phyloP scores from a whole-genome alignment of 2,888 invertebrate species.

The Andrena bicolor region DNA sequence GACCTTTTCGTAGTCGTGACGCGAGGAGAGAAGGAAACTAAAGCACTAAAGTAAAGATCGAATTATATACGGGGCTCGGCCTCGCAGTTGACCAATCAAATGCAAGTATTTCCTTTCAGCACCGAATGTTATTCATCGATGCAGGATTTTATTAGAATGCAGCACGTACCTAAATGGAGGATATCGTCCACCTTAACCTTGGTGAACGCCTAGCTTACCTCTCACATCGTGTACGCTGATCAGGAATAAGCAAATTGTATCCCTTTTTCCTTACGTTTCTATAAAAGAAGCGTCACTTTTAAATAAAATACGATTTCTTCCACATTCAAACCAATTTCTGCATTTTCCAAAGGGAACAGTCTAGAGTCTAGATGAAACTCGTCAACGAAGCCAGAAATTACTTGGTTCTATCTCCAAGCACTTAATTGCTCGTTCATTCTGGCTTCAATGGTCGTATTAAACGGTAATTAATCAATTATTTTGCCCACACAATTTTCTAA shows the following conservation, averaged over 20 bases:
- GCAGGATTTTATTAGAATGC: conserved; percentile 70
- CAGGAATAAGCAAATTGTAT: conserved; percentile 5
- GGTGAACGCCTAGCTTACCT: conserved; percentile 68
- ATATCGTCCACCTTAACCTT: conserved; percentile 80
- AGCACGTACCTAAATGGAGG: conserved; percentile 51
- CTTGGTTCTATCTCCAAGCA: neutral
- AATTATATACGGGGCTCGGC: conserved; percentile 78
- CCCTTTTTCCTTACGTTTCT: neutral
- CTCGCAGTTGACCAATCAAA: conserved; percentile 75
- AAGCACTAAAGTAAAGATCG: conserved; percentile 73
- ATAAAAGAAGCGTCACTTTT: neutral
- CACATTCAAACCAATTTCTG: neutral
- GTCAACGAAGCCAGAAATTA: neutral
- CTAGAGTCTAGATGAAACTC: neutral
- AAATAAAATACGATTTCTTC: neutral
- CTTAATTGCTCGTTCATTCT: neutral
- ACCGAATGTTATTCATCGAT: conserved; percentile 61
- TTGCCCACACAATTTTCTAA: neutral
- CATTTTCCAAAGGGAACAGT: too few relatives aligned
- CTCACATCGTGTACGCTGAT: conserved; percentile 67
- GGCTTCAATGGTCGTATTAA: neutral
- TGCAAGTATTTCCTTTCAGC: conserved; percentile 73
- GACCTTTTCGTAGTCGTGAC: conserved; percentile 56
- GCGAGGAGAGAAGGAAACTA: conserved; percentile 65
- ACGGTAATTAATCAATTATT: conserved; percentile 22